Percentiles rank a stretch among this genome's conserved stretches.
Evolutionary conservation across 2,797 vertebrate species (phyloP).

Genomic region (Brachyrhaphis roseni): DNA sequence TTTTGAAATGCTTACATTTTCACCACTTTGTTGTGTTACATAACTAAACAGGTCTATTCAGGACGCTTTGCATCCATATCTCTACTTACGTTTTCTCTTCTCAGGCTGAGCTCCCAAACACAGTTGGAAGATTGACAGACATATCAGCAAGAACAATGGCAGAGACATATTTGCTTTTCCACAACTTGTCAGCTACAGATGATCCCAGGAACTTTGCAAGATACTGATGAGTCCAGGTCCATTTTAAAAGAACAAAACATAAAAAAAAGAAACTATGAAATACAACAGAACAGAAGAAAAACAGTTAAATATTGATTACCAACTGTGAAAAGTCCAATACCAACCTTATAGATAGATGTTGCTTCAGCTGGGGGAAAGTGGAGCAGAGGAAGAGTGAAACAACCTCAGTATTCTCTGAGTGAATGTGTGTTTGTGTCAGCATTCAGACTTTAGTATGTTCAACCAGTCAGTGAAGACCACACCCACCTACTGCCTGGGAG

Average conservation of each 20-base stretch:
- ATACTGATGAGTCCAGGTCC: slow-evolving; percentile 7
- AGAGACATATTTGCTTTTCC: slow-evolving; percentile 46
- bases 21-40: neutral
- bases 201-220: neutral
- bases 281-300: neutral
- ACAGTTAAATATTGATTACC: slow-evolving; percentile 9
- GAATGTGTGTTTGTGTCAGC: slow-evolving; percentile 26
- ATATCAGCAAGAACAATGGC: slow-evolving; percentile 56
- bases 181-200: neutral
- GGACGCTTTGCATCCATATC: neutral
- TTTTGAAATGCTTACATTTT: neutral
- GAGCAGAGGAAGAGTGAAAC: slow-evolving; percentile 12
- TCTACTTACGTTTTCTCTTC: slow-evolving; percentile 62
- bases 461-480: slow-evolving; percentile 50
- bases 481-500: slow-evolving; percentile 53
- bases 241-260: neutral
- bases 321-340: neutral
- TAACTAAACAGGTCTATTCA: neutral
- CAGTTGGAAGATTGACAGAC: slow-evolving; percentile 50
- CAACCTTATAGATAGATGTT: slow-evolving; percentile 11
- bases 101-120: slow-evolving; percentile 48
- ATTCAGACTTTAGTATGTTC: slow-evolving; percentile 62
- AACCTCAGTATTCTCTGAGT: slow-evolving; percentile 20
- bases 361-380: slow-evolving; percentile 8
- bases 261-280: neutral